Conservation (phyloP, 1,140 invertebrate species). For the Brachystomella parvula region DNA sequence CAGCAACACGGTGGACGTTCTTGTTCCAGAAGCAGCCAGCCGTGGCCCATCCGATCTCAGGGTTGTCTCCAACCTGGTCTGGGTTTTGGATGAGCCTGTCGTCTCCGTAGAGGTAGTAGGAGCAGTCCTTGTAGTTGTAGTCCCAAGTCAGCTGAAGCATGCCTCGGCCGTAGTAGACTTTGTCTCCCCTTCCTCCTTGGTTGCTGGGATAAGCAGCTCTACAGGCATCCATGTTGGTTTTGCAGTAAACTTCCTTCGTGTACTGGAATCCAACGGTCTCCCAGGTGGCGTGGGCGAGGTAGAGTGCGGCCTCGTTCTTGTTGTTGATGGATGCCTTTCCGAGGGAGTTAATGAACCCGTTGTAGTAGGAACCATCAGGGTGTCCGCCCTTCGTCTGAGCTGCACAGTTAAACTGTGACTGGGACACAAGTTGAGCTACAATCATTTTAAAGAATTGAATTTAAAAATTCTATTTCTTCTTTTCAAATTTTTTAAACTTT, state of each 20-base stretch:
- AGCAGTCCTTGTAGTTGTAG: constrained; percentile 27
- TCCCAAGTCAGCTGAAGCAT: constrained; percentile 21
- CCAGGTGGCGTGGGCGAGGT: constrained; percentile 8
- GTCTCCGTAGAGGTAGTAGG: constrained; percentile 15
- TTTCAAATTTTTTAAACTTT: no score
- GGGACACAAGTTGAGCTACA: no score
- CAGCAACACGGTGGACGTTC: constrained; percentile 19
- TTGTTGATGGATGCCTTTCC: neutral
- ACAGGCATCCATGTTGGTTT: constrained; percentile 6
- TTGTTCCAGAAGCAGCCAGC: constrained; percentile 23
- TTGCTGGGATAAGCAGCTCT: constrained; percentile 1
- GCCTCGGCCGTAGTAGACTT: constrained; percentile 29
- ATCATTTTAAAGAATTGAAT: no score
- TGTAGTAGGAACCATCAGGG: neutral
- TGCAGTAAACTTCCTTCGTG: constrained; percentile 11
- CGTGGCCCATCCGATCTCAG: constrained; percentile 18
- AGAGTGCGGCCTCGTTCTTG: constrained; percentile 3
- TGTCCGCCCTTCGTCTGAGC: constrained; percentile 7
- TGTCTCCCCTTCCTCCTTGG: constrained; percentile 5
- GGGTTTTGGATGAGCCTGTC: constrained; percentile 21
- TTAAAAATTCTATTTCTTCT: no score
- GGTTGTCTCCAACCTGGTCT: constrained; percentile 18
- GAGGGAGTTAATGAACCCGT: constrained; percentile 7
- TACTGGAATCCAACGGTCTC: constrained; percentile 15
- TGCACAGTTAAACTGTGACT: constrained; percentile 12